Conservation (phyloP, 1,140 invertebrate genomes). For the Physella acuta region DNA sequence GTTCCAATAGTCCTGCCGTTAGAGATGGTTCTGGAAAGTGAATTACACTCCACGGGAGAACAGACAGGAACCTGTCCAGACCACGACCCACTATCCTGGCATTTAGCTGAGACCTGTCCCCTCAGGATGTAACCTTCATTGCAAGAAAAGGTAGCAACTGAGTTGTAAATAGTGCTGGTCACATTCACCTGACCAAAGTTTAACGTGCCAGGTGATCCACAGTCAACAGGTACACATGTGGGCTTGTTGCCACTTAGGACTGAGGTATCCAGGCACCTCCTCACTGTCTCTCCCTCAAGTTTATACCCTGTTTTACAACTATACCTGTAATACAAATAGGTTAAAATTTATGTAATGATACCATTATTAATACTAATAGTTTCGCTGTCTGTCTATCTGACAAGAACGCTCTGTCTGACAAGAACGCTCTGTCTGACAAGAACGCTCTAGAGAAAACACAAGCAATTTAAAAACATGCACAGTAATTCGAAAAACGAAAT, state of each 20-base stretch:
- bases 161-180: constrained; percentile 47
- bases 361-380: too few relatives aligned
- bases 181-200: constrained; percentile 32
- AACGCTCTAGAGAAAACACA: too few relatives aligned
- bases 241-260: constrained; percentile 82
- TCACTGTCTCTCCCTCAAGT: constrained; percentile 49
- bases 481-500: too few relatives aligned
- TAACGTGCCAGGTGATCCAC: constrained; percentile 34
- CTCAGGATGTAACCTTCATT: constrained; percentile 54
- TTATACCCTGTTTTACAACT: constrained; percentile 57
- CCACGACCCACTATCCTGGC: constrained; percentile 54
- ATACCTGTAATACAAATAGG: constrained; percentile 34
- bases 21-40: constrained; percentile 37
- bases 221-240: constrained; percentile 66
- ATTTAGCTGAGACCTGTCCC: constrained; percentile 46
- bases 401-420: too few relatives aligned
- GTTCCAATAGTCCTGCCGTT: constrained; percentile 46
- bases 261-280: constrained; percentile 69
- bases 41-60: constrained; percentile 36
- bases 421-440: too few relatives aligned
- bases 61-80: constrained; percentile 41
- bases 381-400: too few relatives aligned
- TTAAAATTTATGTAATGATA: not conserved
- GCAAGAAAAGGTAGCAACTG: constrained; percentile 62
- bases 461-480: too few relatives aligned